phyloP scores from a whole-genome alignment of 2,113 vertebrate genomes.

The Archilochus colubris region DNA sequence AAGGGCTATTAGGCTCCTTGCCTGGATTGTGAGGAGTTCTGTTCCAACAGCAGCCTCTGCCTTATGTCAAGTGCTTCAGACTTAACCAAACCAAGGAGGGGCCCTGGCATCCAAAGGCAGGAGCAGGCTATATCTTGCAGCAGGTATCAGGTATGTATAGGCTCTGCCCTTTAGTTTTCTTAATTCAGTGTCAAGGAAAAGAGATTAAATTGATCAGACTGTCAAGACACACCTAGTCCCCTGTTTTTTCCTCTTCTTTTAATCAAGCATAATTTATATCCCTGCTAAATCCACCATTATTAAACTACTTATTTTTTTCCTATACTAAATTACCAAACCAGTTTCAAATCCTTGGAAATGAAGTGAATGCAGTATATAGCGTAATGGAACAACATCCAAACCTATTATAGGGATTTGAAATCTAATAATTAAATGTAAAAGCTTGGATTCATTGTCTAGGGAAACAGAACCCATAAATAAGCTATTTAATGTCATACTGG shows the following conservation, averaged over 20 bases:
- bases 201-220: neutral
- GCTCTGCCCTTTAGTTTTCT: neutral
- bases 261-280: neutral
- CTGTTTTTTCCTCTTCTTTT: neutral
- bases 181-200: neutral
- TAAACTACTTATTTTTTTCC: slow-evolving; percentile 15
- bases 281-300: neutral
- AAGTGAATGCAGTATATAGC: neutral
- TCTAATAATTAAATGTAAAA: slow-evolving; percentile 42
- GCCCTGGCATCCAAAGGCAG: neutral
- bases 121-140: neutral
- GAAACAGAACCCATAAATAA: slow-evolving; percentile 53
- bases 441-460: slow-evolving; percentile 70
- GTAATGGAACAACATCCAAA: neutral
- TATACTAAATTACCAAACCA: neutral
- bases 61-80: neutral
- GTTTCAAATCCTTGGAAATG: slow-evolving; percentile 1
- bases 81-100: neutral
- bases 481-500: neutral
- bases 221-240: neutral
- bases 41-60: neutral
- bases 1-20: neutral
- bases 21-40: neutral
- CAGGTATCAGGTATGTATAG: neutral
- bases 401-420: slow-evolving; percentile 49